Percentiles rank a stretch among this genome's conserved stretches.
phyloP scores from a whole-genome alignment of 2,888 invertebrate genomes.

The Caenorhabditis sp. region DNA sequence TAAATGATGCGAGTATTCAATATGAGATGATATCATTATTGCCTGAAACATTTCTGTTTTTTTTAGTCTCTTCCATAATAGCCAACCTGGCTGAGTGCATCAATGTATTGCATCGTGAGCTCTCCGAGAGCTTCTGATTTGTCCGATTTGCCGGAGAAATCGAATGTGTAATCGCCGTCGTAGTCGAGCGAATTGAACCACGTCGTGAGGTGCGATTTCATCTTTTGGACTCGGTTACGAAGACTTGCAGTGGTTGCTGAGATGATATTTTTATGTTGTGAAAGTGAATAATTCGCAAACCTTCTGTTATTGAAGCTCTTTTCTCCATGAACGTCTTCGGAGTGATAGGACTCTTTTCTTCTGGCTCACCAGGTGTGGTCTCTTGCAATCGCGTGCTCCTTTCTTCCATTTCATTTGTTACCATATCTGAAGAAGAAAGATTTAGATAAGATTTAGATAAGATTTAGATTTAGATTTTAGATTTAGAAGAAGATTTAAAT shows the following conservation, averaged over 20 bases:
- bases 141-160: slow-evolving; percentile 29
- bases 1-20: slow-evolving; percentile 55
- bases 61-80: too few relatives aligned
- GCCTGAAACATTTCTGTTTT: slow-evolving; percentile 39
- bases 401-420: slow-evolving; percentile 54
- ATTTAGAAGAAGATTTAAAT: too few relatives aligned
- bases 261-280: too few relatives aligned
- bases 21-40: slow-evolving; percentile 59
- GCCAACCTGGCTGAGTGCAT: slow-evolving; percentile 56
- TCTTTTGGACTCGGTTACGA: slow-evolving; percentile 44
- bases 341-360: neutral
- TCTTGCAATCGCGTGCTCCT: neutral
- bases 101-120: slow-evolving; percentile 57
- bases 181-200: slow-evolving; percentile 67
- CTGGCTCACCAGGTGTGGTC: neutral
- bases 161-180: slow-evolving; percentile 59
- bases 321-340: slow-evolving; percentile 12
- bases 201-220: slow-evolving; percentile 52
- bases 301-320: slow-evolving; percentile 44
- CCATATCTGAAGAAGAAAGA: slow-evolving; percentile 20
- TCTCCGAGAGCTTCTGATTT: slow-evolving; percentile 40
- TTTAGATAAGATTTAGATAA: neutral
- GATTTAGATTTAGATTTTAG: too few relatives aligned
- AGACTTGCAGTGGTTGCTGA: slow-evolving; percentile 37
- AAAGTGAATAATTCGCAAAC: neutral